Conservation (phyloP, 2,797 vertebrate genomes). For the Aselliscus stoliczkanus region DNA sequence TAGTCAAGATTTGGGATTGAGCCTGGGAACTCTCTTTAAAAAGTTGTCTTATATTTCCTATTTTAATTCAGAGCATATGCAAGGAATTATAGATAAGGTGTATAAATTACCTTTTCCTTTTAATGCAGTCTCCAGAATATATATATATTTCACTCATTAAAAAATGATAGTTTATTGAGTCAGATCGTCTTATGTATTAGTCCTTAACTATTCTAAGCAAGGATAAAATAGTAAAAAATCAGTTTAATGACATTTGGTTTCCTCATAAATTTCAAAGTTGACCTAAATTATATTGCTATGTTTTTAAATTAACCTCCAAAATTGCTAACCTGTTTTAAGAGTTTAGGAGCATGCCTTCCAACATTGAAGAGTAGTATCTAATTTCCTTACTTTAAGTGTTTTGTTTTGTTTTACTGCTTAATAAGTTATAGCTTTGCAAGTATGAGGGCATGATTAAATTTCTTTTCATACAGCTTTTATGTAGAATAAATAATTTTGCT, state of each 20-base stretch:
- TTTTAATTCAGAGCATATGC: slow-evolving; percentile 29
- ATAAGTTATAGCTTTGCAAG: slow-evolving; percentile 50
- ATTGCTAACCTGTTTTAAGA: slow-evolving; percentile 46
- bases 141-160: slow-evolving; percentile 39
- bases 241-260: slow-evolving; percentile 51
- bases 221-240: slow-evolving; percentile 52
- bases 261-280: slow-evolving; percentile 61
- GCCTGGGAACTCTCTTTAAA: slow-evolving; percentile 31
- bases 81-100: slow-evolving; percentile 39
- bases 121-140: background rate
- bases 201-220: slow-evolving; percentile 38
- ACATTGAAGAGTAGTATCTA: slow-evolving; percentile 33
- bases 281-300: slow-evolving; percentile 54
- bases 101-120: slow-evolving; percentile 56
- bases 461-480: slow-evolving; percentile 38
- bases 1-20: background rate
- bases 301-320: slow-evolving; percentile 60
- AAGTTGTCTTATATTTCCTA: slow-evolving; percentile 30
- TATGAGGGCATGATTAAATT: slow-evolving; percentile 45
- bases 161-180: slow-evolving; percentile 48
- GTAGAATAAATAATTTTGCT: slow-evolving; percentile 53
- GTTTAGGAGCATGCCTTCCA: slow-evolving; percentile 33
- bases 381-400: slow-evolving; percentile 54
- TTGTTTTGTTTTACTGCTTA: slow-evolving; percentile 43
- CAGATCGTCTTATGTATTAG: slow-evolving; percentile 57